Evolutionary conservation across 2,888 invertebrate species (phyloP).

Genomic region (Hyles lineata): DNA sequence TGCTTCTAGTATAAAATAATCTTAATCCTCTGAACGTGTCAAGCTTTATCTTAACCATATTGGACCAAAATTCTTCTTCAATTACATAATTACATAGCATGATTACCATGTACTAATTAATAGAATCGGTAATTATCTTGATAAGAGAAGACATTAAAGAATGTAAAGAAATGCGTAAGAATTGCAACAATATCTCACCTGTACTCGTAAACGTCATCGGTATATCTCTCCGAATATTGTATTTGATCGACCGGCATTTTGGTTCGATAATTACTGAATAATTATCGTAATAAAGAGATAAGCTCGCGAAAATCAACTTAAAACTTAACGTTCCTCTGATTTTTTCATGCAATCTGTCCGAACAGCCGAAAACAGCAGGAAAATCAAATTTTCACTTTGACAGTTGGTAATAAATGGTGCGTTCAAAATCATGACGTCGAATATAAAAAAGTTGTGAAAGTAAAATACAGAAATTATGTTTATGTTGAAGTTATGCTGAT

Average conservation of each 20-base stretch:
- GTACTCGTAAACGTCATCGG: constrained; percentile 94
- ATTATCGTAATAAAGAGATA: neutral
- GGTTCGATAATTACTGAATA: constrained; percentile 15
- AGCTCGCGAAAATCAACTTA: neutral
- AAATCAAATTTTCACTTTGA: constrained; percentile 29
- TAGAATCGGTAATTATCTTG: neutral
- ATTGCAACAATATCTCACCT: constrained; percentile 83
- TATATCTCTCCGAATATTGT: constrained; percentile 96
- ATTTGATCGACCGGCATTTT: constrained; percentile 91
- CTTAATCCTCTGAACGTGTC: neutral
- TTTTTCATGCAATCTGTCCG: constrained; percentile 5
- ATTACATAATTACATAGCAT: neutral
- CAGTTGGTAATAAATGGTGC: constrained; percentile 10
- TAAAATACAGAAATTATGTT: neutral
- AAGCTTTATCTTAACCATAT: constrained; percentile 6
- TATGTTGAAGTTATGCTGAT: too few relatives aligned
- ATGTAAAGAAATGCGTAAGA: constrained; percentile 7
- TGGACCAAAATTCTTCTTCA: neutral
- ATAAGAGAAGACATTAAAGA: neutral
- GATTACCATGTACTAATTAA: neutral
- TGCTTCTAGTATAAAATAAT: neutral
- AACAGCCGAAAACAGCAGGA: constrained; percentile 25
- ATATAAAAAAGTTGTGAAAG: neutral
- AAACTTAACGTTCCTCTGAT: neutral
- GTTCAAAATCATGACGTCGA: neutral